Evolutionary conservation across 2,888 invertebrate species (phyloP), one percentile per base, ranked within the genome.

Genomic region (Leptinotarsa haldemani): DNA sequence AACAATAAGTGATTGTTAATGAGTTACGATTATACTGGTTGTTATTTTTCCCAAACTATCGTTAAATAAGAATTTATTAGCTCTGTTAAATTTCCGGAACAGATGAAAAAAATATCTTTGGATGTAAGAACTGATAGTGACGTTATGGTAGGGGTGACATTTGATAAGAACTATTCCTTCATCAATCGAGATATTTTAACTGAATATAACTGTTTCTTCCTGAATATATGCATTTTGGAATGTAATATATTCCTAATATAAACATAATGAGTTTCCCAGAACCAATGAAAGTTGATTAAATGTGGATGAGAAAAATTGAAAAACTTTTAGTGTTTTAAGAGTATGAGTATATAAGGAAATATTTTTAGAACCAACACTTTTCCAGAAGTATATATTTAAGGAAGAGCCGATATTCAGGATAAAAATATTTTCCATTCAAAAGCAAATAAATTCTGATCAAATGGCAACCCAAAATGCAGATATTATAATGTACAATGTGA

Each of bases 191-290:
- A 56, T 13, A 20, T 56, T 20, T 20, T 56, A 12, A 56, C 22
- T 56, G 56, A 56, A 22, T 22, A 56, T 4, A 13, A 22, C 20
- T 22, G 15, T 22, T 15, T 56, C 56, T 56, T 56, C 12, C 22
- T 56, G 15, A 20, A 56, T 56, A 22, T 15, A 56, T 56, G 20
- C 18, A 20, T 4, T 22, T 12, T 15, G 20, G 15, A 22, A 56
- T 56, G 13, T 22, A 16, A 30, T 16, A 61, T 25, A 40, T 40
- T 61, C 40, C 61, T 18, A 61, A 61, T 61, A 61, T 30, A 61
- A 61, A 40, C 40, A 61, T 58, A 61, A 30, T 7, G n/a, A 25
- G 40, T 30, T 30, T 61, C 25, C 7, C 30, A n/a, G 15, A 30
- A 61, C 40, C 25, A 61, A 16, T n/a, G 7, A 40, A 30, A 30